Base-by-base conservation (phyloP, 2,113 vertebrate species). In the Columba janthina region DNA sequence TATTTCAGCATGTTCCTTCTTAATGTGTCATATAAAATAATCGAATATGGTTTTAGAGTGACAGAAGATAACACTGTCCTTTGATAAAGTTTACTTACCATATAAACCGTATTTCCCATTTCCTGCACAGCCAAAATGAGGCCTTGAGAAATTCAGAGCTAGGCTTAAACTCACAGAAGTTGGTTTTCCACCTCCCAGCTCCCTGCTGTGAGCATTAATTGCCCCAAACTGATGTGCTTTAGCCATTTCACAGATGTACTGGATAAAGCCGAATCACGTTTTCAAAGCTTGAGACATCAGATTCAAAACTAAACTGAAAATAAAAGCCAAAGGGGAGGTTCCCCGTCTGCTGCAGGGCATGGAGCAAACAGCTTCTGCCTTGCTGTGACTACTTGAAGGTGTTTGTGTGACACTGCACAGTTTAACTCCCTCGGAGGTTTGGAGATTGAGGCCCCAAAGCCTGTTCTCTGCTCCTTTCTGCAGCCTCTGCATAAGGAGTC, bases 341-440 rank as follows among this genome's bases (percentile, higher is more conserved):
- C 18, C 15, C 44, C 54, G 19, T 10, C 70, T 28, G 57, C 40
- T 67, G n/a, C 3, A 22, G 3, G 6, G 28, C 38, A 53, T 1
- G 7, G 26, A 75, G 40, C 38, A 61, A 61, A 2, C 5, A 42
- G 12, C 5, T 1, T 10, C 17, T 61, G 64, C 22, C 46, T 76
- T 29, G 15, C 42, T 14, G 10, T 1, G 6, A 29, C 15, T 26
- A 4, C 36, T 0, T 5, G 20, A 61, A 22, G n/a, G 60, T 11
- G 28, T n/a, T 24, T 2, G 1, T 6, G 9, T 4, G 44, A 31
- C 65, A 13, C n/a, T 6, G 31, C 19, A 24, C 25, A 40, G 20
- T 11, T 26, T 26, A 19, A 15, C 75, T 66, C 54, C 24, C 53
- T 50, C 18, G 3, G 34, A 34, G 17, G 56, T 80, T 48, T 14